These are phyloP conservation scores for Epinotia ramella DNA, from an alignment of 2,888 invertebrate species.

Conservation along the genomic window DNA sequence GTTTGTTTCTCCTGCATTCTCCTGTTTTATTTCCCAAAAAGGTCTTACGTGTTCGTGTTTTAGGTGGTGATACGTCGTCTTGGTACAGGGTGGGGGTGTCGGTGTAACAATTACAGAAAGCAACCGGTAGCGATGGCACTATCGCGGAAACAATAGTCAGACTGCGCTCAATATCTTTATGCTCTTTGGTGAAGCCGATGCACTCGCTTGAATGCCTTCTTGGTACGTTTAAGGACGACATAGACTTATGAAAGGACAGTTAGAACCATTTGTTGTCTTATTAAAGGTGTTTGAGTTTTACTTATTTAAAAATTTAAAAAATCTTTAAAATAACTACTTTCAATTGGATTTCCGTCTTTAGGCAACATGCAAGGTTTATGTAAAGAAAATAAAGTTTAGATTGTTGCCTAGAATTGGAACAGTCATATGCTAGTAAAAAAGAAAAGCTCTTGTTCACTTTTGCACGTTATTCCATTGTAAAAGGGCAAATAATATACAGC, in stretches of 20 bases:
- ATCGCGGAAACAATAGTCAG: conserved; percentile 66
- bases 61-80: conserved; percentile 54
- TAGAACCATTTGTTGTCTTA: background rate
- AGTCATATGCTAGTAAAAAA: no score
- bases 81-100: conserved; percentile 72
- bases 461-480: no score
- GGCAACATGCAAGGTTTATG: no score
- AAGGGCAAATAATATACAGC: no score
- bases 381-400: no score
- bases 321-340: background rate
- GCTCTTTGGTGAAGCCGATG: conserved; percentile 76
- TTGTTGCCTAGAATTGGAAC: no score
- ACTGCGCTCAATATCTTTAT: conserved; percentile 79
- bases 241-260: conserved; percentile 47
- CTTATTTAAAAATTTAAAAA: background rate
- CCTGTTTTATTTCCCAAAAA: conserved; percentile 66
- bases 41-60: conserved; percentile 1
- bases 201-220: conserved; percentile 75
- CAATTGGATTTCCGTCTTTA: no score
- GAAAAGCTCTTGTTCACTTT: no score
- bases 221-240: conserved; percentile 58
- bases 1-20: conserved; percentile 78
- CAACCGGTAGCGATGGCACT: conserved; percentile 68
- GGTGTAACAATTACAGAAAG: conserved; percentile 55
- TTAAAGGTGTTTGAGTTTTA: background rate